Evolutionary conservation across 2,888 invertebrate species (phyloP), one percentile per base, ranked within the genome.

Genomic region (Megastigmus dorsalis): DNA sequence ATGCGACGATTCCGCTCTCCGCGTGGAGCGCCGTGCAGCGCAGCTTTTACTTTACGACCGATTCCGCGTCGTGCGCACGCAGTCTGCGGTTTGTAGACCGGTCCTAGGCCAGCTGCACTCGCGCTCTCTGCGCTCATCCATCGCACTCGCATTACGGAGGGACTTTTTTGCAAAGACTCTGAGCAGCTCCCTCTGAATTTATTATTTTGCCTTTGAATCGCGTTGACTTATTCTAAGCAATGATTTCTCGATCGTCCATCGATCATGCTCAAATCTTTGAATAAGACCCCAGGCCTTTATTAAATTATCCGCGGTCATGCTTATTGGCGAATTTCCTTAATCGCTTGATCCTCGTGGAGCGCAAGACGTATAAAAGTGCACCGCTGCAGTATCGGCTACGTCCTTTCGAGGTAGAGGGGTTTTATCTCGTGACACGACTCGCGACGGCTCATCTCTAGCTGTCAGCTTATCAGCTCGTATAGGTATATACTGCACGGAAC

Each of bases 381-480:
- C 9, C 6, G 13, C 23, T 20, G 10, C 20, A 38, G 3, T 18
- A 55, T 18, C n/a, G 33, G 33, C 18, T 33, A 41, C 28, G n/a
- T n/a, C n/a, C 28, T 33, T 28, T 30, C 45, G 26, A 26, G 15
- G n/a, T 7, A 9, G 3, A 41, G 59, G 6, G 1, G 13, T 26
- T 41, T 59, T 41, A 59, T 59, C 41, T 59, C 41, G 59, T 15
- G 59, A 59, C 41, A 59, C 41, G 15, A 15, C 26, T 15, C 1
- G 13, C 6, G 10, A 13, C 10, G 10, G 52, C 26, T 59, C 59
- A 43, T 62, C 62, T 45, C 62, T 45, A 26, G 50, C 63, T 63
- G 63, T 63, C 50, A 26, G 50, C 63, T 50, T 50, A 50, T 13
- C 48, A 62, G 10, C n/a, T n/a, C n/a, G n/a, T n/a, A n/a, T n/a